Evolutionary conservation across 2,888 invertebrate genomes (phyloP), one percentile per base, ranked within the genome.

Genomic region (Epinotia ramella): DNA sequence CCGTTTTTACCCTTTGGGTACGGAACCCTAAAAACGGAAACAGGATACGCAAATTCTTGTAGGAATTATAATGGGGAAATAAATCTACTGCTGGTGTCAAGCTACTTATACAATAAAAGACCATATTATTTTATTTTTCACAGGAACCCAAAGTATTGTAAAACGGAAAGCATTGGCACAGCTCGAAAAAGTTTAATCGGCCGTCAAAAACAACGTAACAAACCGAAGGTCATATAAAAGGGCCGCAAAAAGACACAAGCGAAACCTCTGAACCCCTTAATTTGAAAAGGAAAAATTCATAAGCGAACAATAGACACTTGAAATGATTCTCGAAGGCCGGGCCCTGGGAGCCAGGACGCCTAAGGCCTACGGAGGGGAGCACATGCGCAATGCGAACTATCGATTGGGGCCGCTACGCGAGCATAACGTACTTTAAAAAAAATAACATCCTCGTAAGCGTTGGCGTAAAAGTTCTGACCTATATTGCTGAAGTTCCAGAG

Each of bases 311-410:
- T 73, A 57, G 68, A 69, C 57, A 69, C 68, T 69, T 63, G 46
- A 73, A 64, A 73, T 69, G 24, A 69, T 73, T 73, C 73, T 62
- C 62, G 62, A 63, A 73, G 59, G 49, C 18, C 56, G 20, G 56
- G 68, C 63, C 40, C 68, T 57, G 73, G 56, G 67, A 56, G 62
- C 24, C 33, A 66, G 74, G 64, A 49, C 69, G 74, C 69, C 57
- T 64, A 59, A 57, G 74, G 74, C 69, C 74, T 67, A 62, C 68
- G 46, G 60, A 56, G 67, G n/a, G 67, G 40, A 20, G 73, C 64
- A 59, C 74, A 74, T 74, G 74, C 74, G 74, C 74, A 33, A n/a
- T 56, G 74, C 64, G 63, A 24, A 16, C 46, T 74, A 74, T 74
- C 74, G 74, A 74, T 74, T 74, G 44, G 67, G 46, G 64, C 20